phyloP scores from a whole-genome alignment of 2,797 vertebrate species.

The Enteromius fasciolatus region DNA sequence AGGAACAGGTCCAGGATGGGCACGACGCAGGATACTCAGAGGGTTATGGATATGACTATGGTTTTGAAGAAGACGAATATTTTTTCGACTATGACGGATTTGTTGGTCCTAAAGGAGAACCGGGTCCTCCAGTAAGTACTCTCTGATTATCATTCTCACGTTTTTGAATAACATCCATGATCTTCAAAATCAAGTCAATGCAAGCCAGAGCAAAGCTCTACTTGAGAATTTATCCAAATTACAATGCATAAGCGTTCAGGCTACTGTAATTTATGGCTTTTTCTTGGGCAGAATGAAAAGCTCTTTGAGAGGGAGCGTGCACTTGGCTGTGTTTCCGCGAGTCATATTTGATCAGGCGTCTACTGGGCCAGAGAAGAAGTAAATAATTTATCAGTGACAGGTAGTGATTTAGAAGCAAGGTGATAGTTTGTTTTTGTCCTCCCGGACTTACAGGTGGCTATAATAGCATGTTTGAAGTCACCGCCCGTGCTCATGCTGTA shows the following conservation, averaged over 20 bases:
- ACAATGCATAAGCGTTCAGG: slow-evolving; percentile 49
- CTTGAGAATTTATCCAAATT: slow-evolving; percentile 56
- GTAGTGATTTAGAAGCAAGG: slow-evolving; percentile 66
- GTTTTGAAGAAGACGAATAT: slow-evolving; percentile 86
- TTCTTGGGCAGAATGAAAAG: background rate
- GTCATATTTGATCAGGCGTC: slow-evolving; percentile 33
- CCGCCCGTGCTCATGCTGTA: slow-evolving; percentile 54
- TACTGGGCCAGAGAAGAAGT: slow-evolving; percentile 41
- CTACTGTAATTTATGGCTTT: slow-evolving; percentile 58
- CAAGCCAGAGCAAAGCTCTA: slow-evolving; percentile 51
- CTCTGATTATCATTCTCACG: slow-evolving; percentile 33
- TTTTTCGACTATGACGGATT: slow-evolving; percentile 84
- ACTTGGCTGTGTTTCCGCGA: slow-evolving; percentile 56
- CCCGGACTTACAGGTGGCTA: slow-evolving; percentile 71
- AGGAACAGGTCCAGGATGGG: slow-evolving; percentile 75
- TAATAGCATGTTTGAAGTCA: slow-evolving; percentile 65
- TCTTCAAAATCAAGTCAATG: slow-evolving; percentile 16
- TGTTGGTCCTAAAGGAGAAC: slow-evolving; percentile 91
- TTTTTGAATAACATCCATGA: background rate
- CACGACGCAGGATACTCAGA: slow-evolving; percentile 80
- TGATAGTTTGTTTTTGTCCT: slow-evolving; percentile 62
- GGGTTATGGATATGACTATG: slow-evolving; percentile 87
- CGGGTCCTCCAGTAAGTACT: slow-evolving; percentile 90
- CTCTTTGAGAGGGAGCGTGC: slow-evolving; percentile 49
- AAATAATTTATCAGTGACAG: slow-evolving; percentile 61